Conservation (phyloP, 2,113 vertebrate genomes). For the Hydrochoerus hydrochaeris region DNA sequence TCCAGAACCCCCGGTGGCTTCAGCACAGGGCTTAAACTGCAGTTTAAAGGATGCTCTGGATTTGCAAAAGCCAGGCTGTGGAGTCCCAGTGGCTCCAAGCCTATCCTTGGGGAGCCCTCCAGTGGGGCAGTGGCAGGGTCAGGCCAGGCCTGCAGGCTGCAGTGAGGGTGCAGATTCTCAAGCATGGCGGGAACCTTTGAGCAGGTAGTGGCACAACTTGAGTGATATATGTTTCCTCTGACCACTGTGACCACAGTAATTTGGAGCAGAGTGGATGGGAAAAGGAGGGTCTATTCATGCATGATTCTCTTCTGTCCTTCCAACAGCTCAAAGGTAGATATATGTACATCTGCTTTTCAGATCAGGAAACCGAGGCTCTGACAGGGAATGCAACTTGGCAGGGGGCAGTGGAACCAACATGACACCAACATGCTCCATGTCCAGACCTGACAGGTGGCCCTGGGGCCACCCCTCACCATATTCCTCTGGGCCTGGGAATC, state of each 20-base stretch:
- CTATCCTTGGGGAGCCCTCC: not conserved
- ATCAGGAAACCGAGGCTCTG: not conserved
- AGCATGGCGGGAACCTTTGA: not conserved
- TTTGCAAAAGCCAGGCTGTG: not conserved
- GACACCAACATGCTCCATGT: not conserved
- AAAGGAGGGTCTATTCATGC: not conserved
- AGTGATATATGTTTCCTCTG: not conserved
- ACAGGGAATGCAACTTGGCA: not conserved
- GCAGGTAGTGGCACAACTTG: not conserved
- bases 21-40: not conserved
- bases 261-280: not conserved
- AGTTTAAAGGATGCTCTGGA: not conserved
- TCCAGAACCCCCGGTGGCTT: not conserved
- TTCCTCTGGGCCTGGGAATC: slow-evolving; percentile 49
- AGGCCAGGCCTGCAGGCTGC: not conserved
- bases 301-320: not conserved
- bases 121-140: not conserved
- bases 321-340: not conserved
- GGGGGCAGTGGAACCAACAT: not conserved
- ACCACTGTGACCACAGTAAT: not conserved
- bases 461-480: not conserved
- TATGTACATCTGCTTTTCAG: not conserved
- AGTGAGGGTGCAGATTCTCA: not conserved
- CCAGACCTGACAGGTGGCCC: not conserved
- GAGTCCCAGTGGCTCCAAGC: not conserved